These are phyloP conservation scores for Drosophila nigritarsus DNA, from an alignment of 2,888 invertebrate genomes.

Conservation along the genomic window DNA sequence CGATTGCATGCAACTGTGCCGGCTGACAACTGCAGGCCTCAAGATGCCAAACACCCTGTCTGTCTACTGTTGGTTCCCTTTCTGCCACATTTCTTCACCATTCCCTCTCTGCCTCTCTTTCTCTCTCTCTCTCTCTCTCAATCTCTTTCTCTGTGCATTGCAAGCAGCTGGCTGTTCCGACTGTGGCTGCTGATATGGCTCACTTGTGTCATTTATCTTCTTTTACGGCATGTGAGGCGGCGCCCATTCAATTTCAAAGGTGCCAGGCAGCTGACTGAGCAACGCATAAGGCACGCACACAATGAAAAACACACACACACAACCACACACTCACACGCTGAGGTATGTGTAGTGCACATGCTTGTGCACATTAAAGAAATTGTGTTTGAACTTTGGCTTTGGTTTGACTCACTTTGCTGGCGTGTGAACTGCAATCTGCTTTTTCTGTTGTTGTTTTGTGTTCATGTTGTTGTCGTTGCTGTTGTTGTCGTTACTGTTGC, in stretches of 20 bases:
- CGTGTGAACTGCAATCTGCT: conserved; percentile 66
- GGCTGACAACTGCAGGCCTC: conserved; percentile 70
- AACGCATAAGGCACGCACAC: conserved; percentile 50
- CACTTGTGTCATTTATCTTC: conserved; percentile 80
- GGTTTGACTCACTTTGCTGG: conserved; percentile 67
- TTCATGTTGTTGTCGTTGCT: conserved; percentile 13
- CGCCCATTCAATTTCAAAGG: conserved; percentile 77
- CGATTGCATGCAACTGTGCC: conserved; percentile 24
- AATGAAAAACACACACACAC: conserved; percentile 24
- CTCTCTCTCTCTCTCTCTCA: background rate
- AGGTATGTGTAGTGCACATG: conserved; percentile 43
- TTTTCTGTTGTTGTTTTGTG: conserved; percentile 5
- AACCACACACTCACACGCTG: background rate
- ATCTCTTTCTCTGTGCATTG: conserved; percentile 13
- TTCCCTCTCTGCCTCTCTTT: background rate
- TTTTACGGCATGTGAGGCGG: conserved; percentile 67
- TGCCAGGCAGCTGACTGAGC: conserved; percentile 70
- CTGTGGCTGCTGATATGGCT: conserved; percentile 77
- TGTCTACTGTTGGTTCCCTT: conserved; percentile 28
- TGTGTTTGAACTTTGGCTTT: conserved; percentile 81
- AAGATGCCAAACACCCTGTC: conserved; percentile 59
- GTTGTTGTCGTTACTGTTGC: conserved; percentile 12
- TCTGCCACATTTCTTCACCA: background rate
- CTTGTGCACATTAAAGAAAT: conserved; percentile 76
- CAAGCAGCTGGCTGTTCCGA: conserved; percentile 43